Evolutionary conservation across 1,140 invertebrate species (phyloP).

Genomic region (Drosophila tristis): DNA sequence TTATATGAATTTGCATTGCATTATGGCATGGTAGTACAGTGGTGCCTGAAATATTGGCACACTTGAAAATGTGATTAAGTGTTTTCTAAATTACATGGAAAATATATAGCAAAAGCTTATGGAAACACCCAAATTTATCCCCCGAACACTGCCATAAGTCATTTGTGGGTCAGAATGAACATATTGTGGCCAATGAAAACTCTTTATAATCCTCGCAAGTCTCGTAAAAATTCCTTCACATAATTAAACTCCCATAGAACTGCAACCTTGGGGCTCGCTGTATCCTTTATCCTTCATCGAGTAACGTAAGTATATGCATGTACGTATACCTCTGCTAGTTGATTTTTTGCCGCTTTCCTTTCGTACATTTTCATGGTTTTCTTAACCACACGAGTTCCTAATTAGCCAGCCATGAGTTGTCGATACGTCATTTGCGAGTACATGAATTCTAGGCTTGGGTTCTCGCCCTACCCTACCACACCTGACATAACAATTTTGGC

Average conservation of each 20-base stretch:
- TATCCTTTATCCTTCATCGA: not conserved
- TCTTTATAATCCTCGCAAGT: too few relatives aligned
- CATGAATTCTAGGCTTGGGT: constrained; percentile 38
- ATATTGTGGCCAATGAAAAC: too few relatives aligned
- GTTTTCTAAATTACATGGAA: too few relatives aligned
- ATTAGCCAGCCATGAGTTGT: constrained; percentile 75
- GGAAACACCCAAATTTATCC: too few relatives aligned
- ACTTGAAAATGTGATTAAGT: too few relatives aligned
- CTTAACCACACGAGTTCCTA: constrained; percentile 63
- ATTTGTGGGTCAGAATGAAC: too few relatives aligned
- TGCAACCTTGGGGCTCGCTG: not conserved
- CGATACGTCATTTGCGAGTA: constrained; percentile 54
- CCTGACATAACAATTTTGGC: constrained; percentile 65
- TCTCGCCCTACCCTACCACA: constrained; percentile 13
- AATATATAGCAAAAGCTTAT: too few relatives aligned
- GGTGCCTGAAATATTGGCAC: too few relatives aligned
- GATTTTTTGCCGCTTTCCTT: constrained; percentile 15
- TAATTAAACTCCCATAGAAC: not conserved
- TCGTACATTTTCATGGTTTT: constrained; percentile 25
- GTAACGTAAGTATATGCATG: not conserved
- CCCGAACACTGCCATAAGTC: too few relatives aligned
- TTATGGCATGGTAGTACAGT: constrained; percentile 24
- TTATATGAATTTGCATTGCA: not conserved
- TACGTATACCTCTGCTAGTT: constrained; percentile 45
- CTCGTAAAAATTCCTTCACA: too few relatives aligned